phyloP scores from a whole-genome alignment of 2,888 invertebrate genomes.

The Mylabris sibirica region DNA sequence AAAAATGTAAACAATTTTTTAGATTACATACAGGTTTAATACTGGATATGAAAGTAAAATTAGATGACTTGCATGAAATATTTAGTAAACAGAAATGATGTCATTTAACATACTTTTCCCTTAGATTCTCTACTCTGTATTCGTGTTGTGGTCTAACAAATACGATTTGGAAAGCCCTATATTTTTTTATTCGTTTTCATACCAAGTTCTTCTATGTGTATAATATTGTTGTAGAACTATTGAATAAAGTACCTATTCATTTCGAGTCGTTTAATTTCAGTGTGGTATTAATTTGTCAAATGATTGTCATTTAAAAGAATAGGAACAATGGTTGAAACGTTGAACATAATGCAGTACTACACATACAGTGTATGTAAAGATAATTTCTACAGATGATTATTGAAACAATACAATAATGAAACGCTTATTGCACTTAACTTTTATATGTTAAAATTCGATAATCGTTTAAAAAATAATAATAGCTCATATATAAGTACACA shows the following conservation, averaged over 20 bases:
- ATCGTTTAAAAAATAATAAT: too few species aligned
- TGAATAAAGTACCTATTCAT: slow-evolving; percentile 6
- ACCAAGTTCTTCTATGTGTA: too few species aligned
- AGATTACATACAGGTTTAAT: too few species aligned
- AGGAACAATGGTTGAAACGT: slow-evolving; percentile 3
- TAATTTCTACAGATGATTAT: background rate
- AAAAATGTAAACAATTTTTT: too few species aligned
- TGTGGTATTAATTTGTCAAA: slow-evolving; percentile 3
- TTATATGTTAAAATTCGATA: background rate
- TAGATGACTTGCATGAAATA: background rate
- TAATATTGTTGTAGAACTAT: background rate
- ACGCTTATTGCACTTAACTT: background rate
- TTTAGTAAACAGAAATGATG: background rate
- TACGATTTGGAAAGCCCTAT: background rate
- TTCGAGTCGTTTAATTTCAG: background rate
- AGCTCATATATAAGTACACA: too few species aligned
- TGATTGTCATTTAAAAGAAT: slow-evolving; percentile 10
- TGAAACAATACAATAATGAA: background rate
- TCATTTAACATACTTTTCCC: background rate
- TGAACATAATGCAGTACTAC: background rate
- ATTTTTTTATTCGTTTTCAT: background rate
- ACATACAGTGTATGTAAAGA: slow-evolving; percentile 1
- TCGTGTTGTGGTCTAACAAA: background rate
- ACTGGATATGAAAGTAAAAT: background rate
- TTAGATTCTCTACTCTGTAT: background rate